Evolutionary conservation across 37 sponge, comb jelly and placozoan species (phyloP).

Genomic region (Spongilla lacustris): DNA sequence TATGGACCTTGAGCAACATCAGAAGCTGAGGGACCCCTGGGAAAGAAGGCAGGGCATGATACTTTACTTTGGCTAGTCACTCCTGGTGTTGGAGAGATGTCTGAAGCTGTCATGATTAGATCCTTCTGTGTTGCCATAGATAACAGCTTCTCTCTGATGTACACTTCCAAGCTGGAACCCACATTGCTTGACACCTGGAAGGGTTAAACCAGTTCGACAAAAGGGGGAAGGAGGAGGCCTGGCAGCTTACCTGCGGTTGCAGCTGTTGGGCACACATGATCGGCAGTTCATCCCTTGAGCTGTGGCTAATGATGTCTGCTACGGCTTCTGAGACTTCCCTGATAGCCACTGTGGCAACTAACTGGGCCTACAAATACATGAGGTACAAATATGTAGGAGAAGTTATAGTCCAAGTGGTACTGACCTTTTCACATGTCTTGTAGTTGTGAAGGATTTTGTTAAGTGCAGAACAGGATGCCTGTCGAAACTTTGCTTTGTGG

Average conservation of each 20-base stretch:
- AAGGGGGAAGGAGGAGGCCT: background rate
- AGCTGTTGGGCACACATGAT: background rate
- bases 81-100: background rate
- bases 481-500: slow-evolving; percentile 25
- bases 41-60: background rate
- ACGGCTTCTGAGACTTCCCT: slow-evolving; percentile 51
- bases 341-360: slow-evolving; percentile 5
- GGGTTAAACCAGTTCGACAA: background rate
- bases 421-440: slow-evolving; percentile 25
- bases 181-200: background rate
- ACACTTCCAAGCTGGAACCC: background rate
- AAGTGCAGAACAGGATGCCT: slow-evolving; percentile 49
- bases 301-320: slow-evolving; percentile 35
- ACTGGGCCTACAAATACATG: slow-evolving; percentile 5
- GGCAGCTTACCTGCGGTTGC: background rate
- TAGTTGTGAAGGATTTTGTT: slow-evolving; percentile 70
- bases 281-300: background rate
- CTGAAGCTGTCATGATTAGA: background rate
- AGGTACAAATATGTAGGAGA: background rate
- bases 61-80: background rate
- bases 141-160: background rate
- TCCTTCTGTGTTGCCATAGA: background rate
- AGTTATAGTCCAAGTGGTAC: background rate
- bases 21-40: background rate
- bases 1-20: background rate